These are phyloP conservation scores for Lucilia cuprina DNA, from an alignment of 1,140 invertebrate genomes.

Conservation along the genomic window DNA sequence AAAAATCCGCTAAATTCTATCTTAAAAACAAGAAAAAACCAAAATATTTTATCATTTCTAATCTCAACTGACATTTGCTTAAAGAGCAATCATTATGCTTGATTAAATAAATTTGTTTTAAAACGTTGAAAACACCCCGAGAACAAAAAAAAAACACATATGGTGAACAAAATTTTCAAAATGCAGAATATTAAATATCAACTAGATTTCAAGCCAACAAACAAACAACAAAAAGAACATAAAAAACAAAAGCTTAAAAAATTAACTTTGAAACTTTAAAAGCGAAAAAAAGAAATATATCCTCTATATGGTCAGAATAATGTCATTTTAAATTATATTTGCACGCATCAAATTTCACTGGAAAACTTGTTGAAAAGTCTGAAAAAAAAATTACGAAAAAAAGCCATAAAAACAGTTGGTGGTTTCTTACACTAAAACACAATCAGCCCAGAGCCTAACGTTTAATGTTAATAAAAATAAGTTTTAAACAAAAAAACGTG, in stretches of 20 bases:
- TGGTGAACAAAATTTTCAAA: neutral
- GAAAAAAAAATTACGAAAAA: neutral
- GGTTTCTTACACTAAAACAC: neutral
- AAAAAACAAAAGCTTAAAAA: neutral
- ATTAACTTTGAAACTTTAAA: neutral
- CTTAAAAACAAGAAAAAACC: no score
- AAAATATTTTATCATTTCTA: neutral
- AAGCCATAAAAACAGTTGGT: conserved; percentile 3
- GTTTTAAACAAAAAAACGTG: neutral
- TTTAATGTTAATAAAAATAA: no score
- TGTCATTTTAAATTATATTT: conserved; percentile 30
- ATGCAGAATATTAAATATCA: neutral
- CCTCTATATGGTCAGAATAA: neutral
- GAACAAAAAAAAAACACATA: neutral
- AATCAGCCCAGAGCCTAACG: neutral
- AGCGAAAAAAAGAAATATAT: neutral
- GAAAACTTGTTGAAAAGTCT: conserved; percentile 29
- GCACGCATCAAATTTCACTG: conserved; percentile 34
- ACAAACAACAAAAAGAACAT: neutral
- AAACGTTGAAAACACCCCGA: neutral
- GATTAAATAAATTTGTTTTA: conserved; percentile 5
- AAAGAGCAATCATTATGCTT: conserved; percentile 5
- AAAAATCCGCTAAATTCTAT: neutral
- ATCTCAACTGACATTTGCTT: neutral
- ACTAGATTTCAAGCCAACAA: neutral